These are phyloP conservation scores for Galerucella nymphaeae DNA, from an alignment of 2,888 invertebrate species.

Conservation along the genomic window DNA sequence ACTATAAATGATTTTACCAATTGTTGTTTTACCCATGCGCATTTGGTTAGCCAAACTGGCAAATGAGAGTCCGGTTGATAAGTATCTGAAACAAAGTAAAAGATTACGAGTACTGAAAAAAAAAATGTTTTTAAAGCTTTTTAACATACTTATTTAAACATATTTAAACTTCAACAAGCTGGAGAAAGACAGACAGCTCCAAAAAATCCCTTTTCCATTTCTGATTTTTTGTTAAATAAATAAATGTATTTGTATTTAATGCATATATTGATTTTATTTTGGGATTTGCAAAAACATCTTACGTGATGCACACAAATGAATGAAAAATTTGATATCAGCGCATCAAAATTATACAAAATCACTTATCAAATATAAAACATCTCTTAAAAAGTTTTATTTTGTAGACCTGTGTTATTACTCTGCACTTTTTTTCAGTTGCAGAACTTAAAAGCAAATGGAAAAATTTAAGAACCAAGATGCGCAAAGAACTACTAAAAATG, in stretches of 20 bases:
- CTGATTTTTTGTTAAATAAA: slow-evolving; percentile 8
- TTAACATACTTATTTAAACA: too few relatives aligned
- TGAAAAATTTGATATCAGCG: background rate
- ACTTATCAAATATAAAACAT: slow-evolving; percentile 1
- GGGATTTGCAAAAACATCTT: slow-evolving; percentile 8
- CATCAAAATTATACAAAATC: slow-evolving; percentile 7
- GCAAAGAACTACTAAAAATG: slow-evolving; percentile 4
- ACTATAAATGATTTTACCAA: slow-evolving; percentile 17
- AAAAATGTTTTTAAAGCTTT: too few relatives aligned
- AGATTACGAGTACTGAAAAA: too few relatives aligned
- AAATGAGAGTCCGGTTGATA: slow-evolving; percentile 16
- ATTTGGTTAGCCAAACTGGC: slow-evolving; percentile 13
- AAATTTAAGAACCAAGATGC: slow-evolving; percentile 17
- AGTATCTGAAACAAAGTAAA: slow-evolving; percentile 14
- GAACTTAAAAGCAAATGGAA: slow-evolving; percentile 16
- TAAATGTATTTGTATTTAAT: slow-evolving; percentile 16
- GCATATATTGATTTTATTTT: slow-evolving; percentile 8
- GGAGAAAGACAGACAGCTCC: too few relatives aligned
- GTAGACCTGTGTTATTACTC: slow-evolving; percentile 5
- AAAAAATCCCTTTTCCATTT: too few relatives aligned
- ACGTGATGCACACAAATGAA: slow-evolving; percentile 1
- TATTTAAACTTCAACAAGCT: too few relatives aligned
- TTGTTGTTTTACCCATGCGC: slow-evolving; percentile 8
- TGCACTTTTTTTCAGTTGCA: slow-evolving; percentile 17
- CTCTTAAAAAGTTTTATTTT: slow-evolving; percentile 4